Percentiles rank a stretch among this genome's conserved stretches.
phyloP scores from a whole-genome alignment of 2,113 vertebrate species.

The Chionis minor region DNA sequence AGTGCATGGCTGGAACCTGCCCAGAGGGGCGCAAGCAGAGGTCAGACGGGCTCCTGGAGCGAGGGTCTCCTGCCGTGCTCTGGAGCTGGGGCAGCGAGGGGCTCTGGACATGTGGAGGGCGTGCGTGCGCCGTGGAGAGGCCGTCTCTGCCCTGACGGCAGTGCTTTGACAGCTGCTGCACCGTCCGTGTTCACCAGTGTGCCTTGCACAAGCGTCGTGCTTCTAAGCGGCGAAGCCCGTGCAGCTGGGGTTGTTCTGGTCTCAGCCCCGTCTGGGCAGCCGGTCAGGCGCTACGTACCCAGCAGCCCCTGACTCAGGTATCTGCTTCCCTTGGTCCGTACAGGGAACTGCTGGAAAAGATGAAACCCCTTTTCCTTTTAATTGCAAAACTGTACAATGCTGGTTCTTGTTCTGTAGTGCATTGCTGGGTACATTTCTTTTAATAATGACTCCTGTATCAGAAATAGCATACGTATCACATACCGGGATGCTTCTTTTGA shows the following conservation, averaged over 20 bases:
- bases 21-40: background rate
- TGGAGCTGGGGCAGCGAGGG: background rate
- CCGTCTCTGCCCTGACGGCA: background rate
- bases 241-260: background rate
- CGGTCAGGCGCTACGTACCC: background rate
- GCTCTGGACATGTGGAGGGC: rapidly evolving
- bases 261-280: background rate
- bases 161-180: background rate
- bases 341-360: background rate
- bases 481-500: constrained; percentile 5
- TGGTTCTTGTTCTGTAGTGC: background rate
- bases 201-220: background rate
- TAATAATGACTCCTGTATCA: background rate
- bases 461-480: background rate
- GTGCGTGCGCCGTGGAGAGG: background rate
- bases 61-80: background rate
- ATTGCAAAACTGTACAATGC: background rate
- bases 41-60: background rate
- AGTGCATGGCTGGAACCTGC: background rate
- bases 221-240: background rate
- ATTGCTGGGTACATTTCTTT: background rate
- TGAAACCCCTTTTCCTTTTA: background rate
- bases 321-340: background rate
- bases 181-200: background rate
- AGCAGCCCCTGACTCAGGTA: background rate